Base-by-base conservation (phyloP, 2,113 vertebrate species). In the Sylvietta virens region DNA sequence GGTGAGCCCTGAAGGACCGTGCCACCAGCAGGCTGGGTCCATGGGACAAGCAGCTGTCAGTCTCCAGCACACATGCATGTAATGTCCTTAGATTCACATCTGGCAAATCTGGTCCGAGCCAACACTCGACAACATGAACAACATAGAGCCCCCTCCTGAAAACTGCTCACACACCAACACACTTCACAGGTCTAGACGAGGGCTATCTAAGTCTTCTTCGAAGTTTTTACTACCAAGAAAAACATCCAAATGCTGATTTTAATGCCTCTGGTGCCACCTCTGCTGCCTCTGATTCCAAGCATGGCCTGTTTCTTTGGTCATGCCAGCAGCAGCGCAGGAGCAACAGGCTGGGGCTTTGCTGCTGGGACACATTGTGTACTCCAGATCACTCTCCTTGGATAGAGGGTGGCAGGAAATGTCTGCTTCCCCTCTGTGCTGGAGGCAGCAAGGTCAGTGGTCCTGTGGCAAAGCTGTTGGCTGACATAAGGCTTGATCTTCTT, bases 51-150 rank as follows among this genome's bases (percentile, higher is more conserved):
- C 31, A 87, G 30, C 44, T 79, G 15, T 44, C 22, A n/a, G 16
- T 42, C 7, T 35, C 23, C 9, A 26, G 23, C 48, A 44, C n/a
- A 48, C 0, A 0, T 1, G 1, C 23, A 35, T 45, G 4, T 54
- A 28, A 28, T 42, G 26, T 81, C 28, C 51, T 60, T 33, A n/a
- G 18, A 35, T 1, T 4, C 13, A 33, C 15, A 23, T 23, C 47
- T 89, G 37, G 39, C 31, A 73, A 57, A 78, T 61, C 40, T 91
- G 33, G 7, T 51, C 17, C 24, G 20, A 30, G 42, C 9, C 33
- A 76, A 22, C 33, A 47, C 14, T 44, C 1, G 7, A 22, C 27
- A 27, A 37, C 0, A 1, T 17, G 14, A 21, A 40, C 17, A n/a
- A 37, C 31, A 26, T 8, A 19, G 16, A 51, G 7, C 5, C 10